Evolutionary conservation across 1,140 invertebrate species (phyloP).

Genomic region (Pteromalus puparum): DNA sequence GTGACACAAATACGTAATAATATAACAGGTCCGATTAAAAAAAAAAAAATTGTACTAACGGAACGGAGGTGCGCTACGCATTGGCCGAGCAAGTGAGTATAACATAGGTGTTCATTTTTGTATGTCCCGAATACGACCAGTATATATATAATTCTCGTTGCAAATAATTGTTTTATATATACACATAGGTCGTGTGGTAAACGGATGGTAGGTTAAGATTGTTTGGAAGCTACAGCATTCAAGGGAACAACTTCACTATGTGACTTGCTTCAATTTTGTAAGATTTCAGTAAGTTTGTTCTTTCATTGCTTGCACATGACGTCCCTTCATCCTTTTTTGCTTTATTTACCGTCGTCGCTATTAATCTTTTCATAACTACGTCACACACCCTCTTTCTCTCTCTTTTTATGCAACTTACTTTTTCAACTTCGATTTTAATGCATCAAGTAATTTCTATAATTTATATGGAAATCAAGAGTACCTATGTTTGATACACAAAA

Average conservation of each 20-base stretch:
- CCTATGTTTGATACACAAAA: no score
- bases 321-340: slow-evolving; percentile 13
- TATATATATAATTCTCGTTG: slow-evolving; percentile 45
- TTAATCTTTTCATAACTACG: not conserved
- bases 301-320: slow-evolving; percentile 22
- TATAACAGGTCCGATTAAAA: slow-evolving; percentile 45
- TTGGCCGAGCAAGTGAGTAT: slow-evolving; percentile 68
- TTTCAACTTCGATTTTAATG: no score
- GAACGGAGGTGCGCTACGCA: slow-evolving; percentile 65
- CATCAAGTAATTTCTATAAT: no score
- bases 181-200: slow-evolving; percentile 58
- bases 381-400: slow-evolving; percentile 43
- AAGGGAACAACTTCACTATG: slow-evolving; percentile 53
- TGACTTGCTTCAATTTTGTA: slow-evolving; percentile 38
- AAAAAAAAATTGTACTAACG: slow-evolving; percentile 50
- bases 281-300: slow-evolving; percentile 10
- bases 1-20: slow-evolving; percentile 51
- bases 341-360: not conserved
- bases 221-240: slow-evolving; percentile 67
- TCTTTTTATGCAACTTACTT: no score
- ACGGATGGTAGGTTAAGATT: slow-evolving; percentile 64
- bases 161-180: slow-evolving; percentile 36
- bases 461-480: no score
- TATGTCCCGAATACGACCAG: slow-evolving; percentile 42
- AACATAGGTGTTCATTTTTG: slow-evolving; percentile 56